Conservation (phyloP, 2,113 vertebrate genomes). For the Lampris megalopsis region DNA sequence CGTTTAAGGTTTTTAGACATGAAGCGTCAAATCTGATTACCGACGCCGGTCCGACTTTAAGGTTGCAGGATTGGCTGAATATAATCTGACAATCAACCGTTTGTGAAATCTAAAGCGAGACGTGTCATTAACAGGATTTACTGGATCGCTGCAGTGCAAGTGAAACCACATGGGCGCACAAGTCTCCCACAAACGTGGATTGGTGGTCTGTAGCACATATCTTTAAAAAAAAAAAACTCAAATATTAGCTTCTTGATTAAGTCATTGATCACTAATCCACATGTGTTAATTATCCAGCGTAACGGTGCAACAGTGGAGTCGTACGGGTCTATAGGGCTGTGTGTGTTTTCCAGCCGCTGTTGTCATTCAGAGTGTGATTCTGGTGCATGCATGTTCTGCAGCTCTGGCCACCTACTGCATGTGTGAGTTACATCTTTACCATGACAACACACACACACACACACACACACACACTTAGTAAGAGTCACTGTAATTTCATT, state of each 20-base stretch:
- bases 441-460: background rate
- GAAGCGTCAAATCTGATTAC: too few species aligned
- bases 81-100: background rate
- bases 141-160: conserved; percentile 61
- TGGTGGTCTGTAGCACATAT: background rate
- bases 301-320: background rate
- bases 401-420: conserved; percentile 48
- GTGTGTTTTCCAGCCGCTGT: conserved; percentile 33
- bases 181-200: conserved; percentile 13
- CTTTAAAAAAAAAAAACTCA: background rate
- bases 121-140: background rate
- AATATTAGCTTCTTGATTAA: background rate
- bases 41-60: too few species aligned
- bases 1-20: too few species aligned
- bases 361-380: conserved; percentile 42
- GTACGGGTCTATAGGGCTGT: conserved; percentile 24
- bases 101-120: background rate
- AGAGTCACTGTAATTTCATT: conserved; percentile 19
- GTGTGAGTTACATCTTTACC: conserved; percentile 27
- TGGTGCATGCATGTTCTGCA: conserved; percentile 36
- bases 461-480: conserved; percentile 2
- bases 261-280: background rate
- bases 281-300: background rate
- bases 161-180: conserved; percentile 26
- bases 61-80: background rate